Conservation (phyloP, 2,797 vertebrate genomes). For the Taeniopygia guttata region DNA sequence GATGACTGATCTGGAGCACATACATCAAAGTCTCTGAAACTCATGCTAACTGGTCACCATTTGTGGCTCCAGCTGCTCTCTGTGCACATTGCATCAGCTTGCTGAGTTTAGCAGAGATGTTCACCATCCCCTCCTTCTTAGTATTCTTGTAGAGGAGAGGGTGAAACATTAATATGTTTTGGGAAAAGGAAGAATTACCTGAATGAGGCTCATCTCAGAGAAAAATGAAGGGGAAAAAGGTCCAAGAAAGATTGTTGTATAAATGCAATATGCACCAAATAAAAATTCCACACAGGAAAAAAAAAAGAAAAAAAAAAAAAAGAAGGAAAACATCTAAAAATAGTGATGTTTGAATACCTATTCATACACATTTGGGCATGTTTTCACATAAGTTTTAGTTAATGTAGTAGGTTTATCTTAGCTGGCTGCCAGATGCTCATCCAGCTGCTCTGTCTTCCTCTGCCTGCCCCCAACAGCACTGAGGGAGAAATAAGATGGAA, state of each 20-base stretch:
- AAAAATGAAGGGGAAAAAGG: not conserved
- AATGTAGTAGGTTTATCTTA: not conserved
- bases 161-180: not conserved
- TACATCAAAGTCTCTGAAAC: not conserved
- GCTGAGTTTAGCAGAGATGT: not conserved
- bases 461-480: not conserved
- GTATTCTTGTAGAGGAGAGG: fast-evolving
- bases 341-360: not conserved
- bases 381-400: not conserved
- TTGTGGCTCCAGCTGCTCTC: not conserved
- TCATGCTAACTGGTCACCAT: not conserved
- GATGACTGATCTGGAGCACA: not conserved
- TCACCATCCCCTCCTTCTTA: not conserved
- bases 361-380: not conserved
- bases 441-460: not conserved
- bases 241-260: not conserved
- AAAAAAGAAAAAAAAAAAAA: not conserved
- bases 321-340: not conserved
- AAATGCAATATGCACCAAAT: not conserved
- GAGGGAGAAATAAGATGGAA: not conserved
- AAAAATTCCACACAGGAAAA: not conserved
- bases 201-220: not conserved
- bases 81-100: not conserved
- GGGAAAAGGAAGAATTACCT: not conserved
- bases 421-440: not conserved